These are phyloP conservation scores for Coracias cyanogaster DNA, from an alignment of 2,797 vertebrate genomes.

Conservation along the genomic window DNA sequence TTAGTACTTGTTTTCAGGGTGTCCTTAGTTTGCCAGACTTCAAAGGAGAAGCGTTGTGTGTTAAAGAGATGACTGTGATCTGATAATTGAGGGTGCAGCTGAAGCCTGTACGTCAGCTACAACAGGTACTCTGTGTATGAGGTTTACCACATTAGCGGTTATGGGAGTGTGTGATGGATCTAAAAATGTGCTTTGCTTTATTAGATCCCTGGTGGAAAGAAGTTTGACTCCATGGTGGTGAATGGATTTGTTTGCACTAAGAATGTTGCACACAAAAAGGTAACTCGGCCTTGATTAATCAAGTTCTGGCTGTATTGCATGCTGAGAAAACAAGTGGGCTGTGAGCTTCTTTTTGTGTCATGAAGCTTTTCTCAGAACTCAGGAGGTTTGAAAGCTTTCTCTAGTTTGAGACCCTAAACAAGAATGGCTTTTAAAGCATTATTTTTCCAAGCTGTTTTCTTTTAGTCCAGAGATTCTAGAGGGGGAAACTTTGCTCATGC, in stretches of 20 bases:
- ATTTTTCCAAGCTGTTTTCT: background rate
- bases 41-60: background rate
- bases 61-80: background rate
- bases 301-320: background rate
- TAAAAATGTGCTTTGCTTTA: slow-evolving; percentile 37
- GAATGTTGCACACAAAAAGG: slow-evolving; percentile 99
- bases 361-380: background rate
- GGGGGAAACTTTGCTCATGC: background rate
- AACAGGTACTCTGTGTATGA: background rate
- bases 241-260: slow-evolving; percentile 98
- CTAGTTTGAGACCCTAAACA: background rate
- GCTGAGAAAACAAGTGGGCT: background rate
- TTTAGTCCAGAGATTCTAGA: background rate
- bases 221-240: slow-evolving; percentile 94
- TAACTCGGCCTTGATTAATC: slow-evolving; percentile 58
- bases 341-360: background rate
- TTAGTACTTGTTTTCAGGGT: background rate
- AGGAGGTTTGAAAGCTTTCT: background rate
- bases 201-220: slow-evolving; percentile 97
- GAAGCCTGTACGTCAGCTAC: background rate
- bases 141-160: background rate
- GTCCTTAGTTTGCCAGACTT: background rate
- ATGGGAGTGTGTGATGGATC: background rate
- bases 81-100: background rate
- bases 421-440: background rate